Conservation (phyloP, 2,113 vertebrate genomes). For the Chitala chitala region DNA sequence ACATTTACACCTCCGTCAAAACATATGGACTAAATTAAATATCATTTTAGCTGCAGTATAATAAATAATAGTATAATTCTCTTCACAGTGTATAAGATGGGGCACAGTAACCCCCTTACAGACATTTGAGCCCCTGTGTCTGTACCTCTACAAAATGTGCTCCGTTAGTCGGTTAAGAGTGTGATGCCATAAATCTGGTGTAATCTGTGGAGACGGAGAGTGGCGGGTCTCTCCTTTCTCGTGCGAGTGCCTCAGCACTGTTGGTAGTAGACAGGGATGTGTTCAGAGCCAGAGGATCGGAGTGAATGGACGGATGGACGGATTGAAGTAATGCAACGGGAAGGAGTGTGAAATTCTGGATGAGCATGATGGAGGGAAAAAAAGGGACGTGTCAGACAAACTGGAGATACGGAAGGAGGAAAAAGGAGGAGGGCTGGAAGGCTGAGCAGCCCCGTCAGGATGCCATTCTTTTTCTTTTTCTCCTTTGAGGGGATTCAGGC, state of each 20-base stretch:
- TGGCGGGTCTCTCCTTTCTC: too few species aligned
- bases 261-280: too few species aligned
- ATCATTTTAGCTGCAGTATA: not conserved
- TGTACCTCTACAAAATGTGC: not conserved
- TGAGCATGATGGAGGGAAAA: not conserved
- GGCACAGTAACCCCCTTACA: too few species aligned
- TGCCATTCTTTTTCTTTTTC: not conserved
- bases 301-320: too few species aligned
- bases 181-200: constrained; percentile 6
- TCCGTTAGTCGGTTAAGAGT: constrained; percentile 1
- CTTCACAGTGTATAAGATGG: not conserved
- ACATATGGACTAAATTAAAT: not conserved
- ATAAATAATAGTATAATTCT: not conserved
- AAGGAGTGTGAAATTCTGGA: too few species aligned
- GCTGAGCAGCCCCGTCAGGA: not conserved
- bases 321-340: too few species aligned
- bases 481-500: not conserved
- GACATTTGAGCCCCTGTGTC: not conserved
- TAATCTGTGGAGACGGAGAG: not conserved
- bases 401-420: not conserved
- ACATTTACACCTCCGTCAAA: not conserved
- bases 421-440: not conserved
- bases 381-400: not conserved
- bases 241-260: too few species aligned
- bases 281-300: too few species aligned